Evolutionary conservation across 2,113 vertebrate genomes (phyloP), one percentile per base, ranked within the genome.

Genomic region (Charina bottae): DNA sequence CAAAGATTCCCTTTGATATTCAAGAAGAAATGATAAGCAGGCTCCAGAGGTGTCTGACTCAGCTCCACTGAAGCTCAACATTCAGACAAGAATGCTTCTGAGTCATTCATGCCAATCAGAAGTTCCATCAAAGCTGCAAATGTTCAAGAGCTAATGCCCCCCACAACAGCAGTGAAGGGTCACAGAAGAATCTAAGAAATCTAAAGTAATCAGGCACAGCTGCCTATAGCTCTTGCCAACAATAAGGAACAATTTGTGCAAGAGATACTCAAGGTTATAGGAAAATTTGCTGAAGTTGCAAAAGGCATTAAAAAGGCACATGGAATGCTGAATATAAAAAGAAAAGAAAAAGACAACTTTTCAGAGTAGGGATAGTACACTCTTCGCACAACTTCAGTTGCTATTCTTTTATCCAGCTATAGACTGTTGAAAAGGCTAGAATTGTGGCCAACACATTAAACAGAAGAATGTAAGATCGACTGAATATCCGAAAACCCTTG

Each of bases 1-100:
- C 78, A 90, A 84, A 90, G 56, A 53, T 90, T 90, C 83, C 90
- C 11, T 9, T 85, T 54, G 42, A 85, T 15, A 85, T 83, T 28
- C 56, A 85, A 42, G 37, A 55, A 17, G 72, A 26, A 28, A 53
- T n/a, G 37, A 84, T 28, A 56, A 87, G 85, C 33, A n/a, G 23
- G 13, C 62, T 87, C 60, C 62, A 86, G 85, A 21, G 33, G 13
- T 37, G 60, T 24, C 49, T 91, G 90, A 91, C 23, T 91, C 84
- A 87, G 84, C 42, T 19, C 21, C 21, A 10, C 15, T 54, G 59
- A 91, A n/a, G 58, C 1, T 37, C 90, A 11, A 19, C 46, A 53
- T 24, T 72, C 84, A 87, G n/a, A 87, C 59, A 62, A 87, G 54
- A 54, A 9, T 87, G 83, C 24, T 68, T 68, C 84, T 91, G 60